phyloP scores from a whole-genome alignment of 2,888 invertebrate species.

The Lypha dubia region DNA sequence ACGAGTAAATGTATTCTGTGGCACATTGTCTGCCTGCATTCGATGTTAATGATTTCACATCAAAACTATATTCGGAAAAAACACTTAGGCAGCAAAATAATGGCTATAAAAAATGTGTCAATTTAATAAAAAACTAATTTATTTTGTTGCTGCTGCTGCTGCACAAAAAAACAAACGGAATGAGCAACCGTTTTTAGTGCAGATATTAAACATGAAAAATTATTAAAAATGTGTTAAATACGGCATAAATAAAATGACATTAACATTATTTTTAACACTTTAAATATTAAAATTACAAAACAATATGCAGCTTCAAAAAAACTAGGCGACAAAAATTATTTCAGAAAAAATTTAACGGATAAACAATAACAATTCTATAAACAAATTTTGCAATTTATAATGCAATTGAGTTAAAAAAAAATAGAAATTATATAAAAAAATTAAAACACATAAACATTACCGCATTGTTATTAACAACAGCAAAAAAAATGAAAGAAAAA shows the following conservation, averaged over 20 bases:
- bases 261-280: constrained; percentile 71
- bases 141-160: constrained; percentile 51
- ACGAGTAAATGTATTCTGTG: neutral
- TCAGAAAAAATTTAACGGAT: constrained; percentile 16
- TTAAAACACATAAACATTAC: constrained; percentile 42
- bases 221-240: constrained; percentile 66
- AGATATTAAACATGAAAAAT: constrained; percentile 49
- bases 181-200: neutral
- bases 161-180: constrained; percentile 31
- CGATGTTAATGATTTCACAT: constrained; percentile 54
- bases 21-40: constrained; percentile 25
- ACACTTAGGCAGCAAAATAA: constrained; percentile 3
- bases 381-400: constrained; percentile 11
- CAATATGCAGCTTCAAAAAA: constrained; percentile 26
- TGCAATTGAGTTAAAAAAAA: constrained; percentile 3
- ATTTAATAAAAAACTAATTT: constrained; percentile 70
- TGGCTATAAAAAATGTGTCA: constrained; percentile 60
- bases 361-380: constrained; percentile 12
- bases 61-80: constrained; percentile 14
- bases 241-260: constrained; percentile 68
- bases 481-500: constrained; percentile 7
- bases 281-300: constrained; percentile 59
- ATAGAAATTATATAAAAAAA: neutral
- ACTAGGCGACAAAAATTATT: constrained; percentile 10
- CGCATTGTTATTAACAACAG: constrained; percentile 37